phyloP scores from a whole-genome alignment of 2,113 vertebrate species.

The Piaya cayana region DNA sequence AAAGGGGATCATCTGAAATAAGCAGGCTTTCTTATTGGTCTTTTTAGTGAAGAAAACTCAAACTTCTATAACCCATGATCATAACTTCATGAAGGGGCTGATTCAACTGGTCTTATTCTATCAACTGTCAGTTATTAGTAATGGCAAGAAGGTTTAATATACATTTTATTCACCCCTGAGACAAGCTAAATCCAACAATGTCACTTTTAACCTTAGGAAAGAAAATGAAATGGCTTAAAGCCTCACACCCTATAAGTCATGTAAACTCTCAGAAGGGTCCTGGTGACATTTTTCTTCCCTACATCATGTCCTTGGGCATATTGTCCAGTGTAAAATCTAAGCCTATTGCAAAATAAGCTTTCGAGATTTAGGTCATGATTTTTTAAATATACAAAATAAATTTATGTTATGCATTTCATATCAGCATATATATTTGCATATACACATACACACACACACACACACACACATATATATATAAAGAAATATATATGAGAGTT shows the following conservation, averaged over 20 bases:
- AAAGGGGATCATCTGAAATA: neutral
- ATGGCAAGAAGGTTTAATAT: neutral
- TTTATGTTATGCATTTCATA: neutral
- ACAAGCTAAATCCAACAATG: neutral
- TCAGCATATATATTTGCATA: neutral
- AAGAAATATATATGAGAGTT: neutral
- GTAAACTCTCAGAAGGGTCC: neutral
- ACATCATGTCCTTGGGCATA: neutral
- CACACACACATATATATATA: no score
- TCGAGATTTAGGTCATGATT: neutral
- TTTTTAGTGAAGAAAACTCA: neutral
- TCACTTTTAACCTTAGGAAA: slow-evolving; percentile 21
- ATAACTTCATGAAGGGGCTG: neutral
- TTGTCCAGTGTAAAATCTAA: neutral
- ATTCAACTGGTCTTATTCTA: neutral
- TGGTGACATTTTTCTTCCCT: neutral
- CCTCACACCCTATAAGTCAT: neutral
- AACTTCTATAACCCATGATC: fast-evolving
- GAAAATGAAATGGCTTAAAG: neutral
- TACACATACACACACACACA: no score
- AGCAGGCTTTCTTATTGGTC: neutral
- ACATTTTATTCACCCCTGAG: neutral
- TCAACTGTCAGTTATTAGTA: neutral
- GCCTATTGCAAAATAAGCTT: neutral
- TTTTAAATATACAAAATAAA: neutral